A percentile compares a stretch with the other conserved stretches of the same genome.
Evolutionary conservation across 2,113 vertebrate species (phyloP).

Genomic region (Microtus pennsylvanicus): DNA sequence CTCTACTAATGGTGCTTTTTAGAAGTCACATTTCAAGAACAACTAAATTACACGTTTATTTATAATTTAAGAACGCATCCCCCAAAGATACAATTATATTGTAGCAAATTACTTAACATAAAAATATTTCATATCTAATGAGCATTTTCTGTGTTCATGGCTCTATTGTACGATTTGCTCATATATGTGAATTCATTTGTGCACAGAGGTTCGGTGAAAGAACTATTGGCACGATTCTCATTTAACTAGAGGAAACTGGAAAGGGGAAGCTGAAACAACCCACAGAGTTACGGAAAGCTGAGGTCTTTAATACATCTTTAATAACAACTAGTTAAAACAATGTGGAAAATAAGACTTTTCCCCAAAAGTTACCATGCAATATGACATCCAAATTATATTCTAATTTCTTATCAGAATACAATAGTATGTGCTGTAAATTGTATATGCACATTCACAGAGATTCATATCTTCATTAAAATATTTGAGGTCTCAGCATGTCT

Average conservation of each 20-base stretch:
- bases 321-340: slow-evolving; percentile 10
- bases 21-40: slow-evolving; percentile 57
- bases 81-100: slow-evolving; percentile 62
- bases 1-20: slow-evolving; percentile 29
- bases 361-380: not conserved
- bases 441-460: not conserved
- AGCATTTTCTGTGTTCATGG: not conserved
- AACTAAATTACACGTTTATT: slow-evolving; percentile 61
- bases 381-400: not conserved
- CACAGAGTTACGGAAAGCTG: not conserved
- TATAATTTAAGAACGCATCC: slow-evolving; percentile 67
- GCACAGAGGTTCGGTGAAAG: not conserved
- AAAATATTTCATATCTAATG: slow-evolving; percentile 70
- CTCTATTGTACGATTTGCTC: not conserved
- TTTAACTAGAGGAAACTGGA: not conserved
- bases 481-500: not conserved
- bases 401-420: slow-evolving; percentile 11
- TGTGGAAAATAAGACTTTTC: slow-evolving; percentile 7
- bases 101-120: slow-evolving; percentile 67
- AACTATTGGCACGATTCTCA: not conserved
- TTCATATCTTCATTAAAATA: not conserved
- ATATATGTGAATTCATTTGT: not conserved
- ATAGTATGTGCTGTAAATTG: not conserved
- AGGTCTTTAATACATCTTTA: not conserved
- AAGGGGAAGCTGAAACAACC: not conserved